Evolutionary conservation across 2,888 invertebrate species (phyloP).

Genomic region (Dolomedes plantarius): DNA sequence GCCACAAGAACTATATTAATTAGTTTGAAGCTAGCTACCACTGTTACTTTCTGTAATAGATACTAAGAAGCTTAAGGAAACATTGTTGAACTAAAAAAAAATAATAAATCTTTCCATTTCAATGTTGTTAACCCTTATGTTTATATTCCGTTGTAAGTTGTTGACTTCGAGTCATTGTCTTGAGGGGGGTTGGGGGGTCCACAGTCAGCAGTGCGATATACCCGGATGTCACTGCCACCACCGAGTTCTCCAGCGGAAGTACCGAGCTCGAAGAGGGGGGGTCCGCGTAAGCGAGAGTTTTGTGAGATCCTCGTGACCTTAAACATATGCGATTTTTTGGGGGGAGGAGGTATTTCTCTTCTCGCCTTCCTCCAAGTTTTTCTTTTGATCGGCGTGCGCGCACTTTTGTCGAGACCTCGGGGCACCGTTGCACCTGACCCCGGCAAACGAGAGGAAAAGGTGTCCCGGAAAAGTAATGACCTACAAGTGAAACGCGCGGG

Average conservation of each 20-base stretch:
- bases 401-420: neutral
- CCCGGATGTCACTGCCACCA: slow-evolving; percentile 55
- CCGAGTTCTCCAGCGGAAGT: slow-evolving; percentile 10
- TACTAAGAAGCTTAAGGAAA: no score
- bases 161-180: no score
- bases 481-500: slow-evolving; percentile 38
- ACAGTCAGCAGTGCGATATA: no score
- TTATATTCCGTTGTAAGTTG: no score
- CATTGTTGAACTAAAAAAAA: no score
- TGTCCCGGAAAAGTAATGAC: slow-evolving; percentile 53
- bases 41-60: no score
- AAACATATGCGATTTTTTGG: slow-evolving; percentile 17
- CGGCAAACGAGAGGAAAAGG: slow-evolving; percentile 18
- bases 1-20: no score
- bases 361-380: neutral
- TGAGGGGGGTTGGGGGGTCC: no score
- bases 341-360: neutral
- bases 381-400: neutral
- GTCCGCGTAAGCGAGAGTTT: slow-evolving; percentile 27
- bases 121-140: no score
- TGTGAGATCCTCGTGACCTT: slow-evolving; percentile 60
- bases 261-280: neutral
- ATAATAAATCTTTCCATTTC: no score
- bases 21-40: no score
- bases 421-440: neutral